A percentile compares a stretch with the other conserved stretches of the same genome.
Conservation (phyloP, 2,888 invertebrate genomes). For the Lamproptera curius region DNA sequence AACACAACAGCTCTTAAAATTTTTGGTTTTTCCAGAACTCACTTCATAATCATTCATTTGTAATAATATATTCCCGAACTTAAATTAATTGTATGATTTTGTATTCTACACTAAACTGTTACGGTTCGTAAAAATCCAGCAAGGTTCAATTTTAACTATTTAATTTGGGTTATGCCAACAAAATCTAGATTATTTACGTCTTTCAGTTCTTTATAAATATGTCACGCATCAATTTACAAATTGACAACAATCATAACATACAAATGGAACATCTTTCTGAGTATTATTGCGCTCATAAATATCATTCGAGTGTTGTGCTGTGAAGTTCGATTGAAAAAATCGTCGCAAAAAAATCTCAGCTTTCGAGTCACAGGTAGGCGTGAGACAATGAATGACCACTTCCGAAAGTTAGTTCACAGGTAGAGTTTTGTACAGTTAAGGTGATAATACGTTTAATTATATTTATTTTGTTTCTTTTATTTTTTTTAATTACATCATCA, state of each 20-base stretch:
- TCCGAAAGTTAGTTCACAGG: slow-evolving; percentile 58
- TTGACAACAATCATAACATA: background rate
- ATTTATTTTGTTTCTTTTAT: no score
- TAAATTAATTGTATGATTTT: no score
- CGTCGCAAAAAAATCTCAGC: slow-evolving; percentile 41
- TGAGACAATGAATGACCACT: slow-evolving; percentile 66
- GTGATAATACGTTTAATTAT: slow-evolving; percentile 26
- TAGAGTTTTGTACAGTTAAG: slow-evolving; percentile 40
- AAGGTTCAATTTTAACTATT: no score
- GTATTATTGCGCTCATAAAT: slow-evolving; percentile 7
- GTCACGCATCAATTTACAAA: background rate
- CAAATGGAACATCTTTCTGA: background rate
- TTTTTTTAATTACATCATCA: no score
- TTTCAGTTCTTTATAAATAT: background rate
- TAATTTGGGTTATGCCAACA: no score
- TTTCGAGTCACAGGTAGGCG: slow-evolving; percentile 46
- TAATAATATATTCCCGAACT: no score
- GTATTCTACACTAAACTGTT: no score
- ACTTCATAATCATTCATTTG: no score
- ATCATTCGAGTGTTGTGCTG: slow-evolving; percentile 11
- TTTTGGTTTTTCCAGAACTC: no score
- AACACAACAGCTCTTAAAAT: no score
- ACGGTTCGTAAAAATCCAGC: no score
- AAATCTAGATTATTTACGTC: background rate
- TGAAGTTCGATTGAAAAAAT: slow-evolving; percentile 10